A percentile compares a stretch with the other conserved stretches of the same genome.
Conservation (phyloP, 2,888 invertebrate species). For the Tachina fera region DNA sequence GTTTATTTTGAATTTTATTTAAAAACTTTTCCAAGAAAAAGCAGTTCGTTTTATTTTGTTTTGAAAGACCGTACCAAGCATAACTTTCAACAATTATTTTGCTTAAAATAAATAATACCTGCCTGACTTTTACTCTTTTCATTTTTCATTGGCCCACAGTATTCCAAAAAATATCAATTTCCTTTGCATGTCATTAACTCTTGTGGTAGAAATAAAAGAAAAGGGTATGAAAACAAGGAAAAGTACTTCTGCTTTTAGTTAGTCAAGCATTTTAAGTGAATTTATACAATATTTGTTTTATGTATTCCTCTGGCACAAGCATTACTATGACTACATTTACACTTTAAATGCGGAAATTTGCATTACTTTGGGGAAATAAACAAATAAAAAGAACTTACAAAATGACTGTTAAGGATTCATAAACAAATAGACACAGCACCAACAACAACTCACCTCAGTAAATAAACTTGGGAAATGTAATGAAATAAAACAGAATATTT, state of each 20-base stretch:
- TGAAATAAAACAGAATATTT: slow-evolving; percentile 43
- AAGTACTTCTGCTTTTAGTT: slow-evolving; percentile 24
- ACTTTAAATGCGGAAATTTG: slow-evolving; percentile 80
- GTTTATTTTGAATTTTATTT: too few relatives aligned
- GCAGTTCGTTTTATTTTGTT: too few relatives aligned
- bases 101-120: too few relatives aligned
- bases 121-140: not conserved
- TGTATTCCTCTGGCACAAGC: slow-evolving; percentile 30
- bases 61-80: too few relatives aligned
- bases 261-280: slow-evolving; percentile 46
- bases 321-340: slow-evolving; percentile 74
- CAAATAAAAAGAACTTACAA: slow-evolving; percentile 38
- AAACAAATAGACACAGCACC: slow-evolving; percentile 40
- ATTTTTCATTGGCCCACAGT: not conserved
- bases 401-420: slow-evolving; percentile 28
- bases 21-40: too few relatives aligned
- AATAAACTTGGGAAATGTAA: slow-evolving; percentile 38
- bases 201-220: slow-evolving; percentile 1
- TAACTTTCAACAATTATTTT: too few relatives aligned
- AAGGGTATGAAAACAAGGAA: slow-evolving; percentile 10
- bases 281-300: slow-evolving; percentile 57
- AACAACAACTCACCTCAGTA: slow-evolving; percentile 34
- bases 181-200: not conserved
- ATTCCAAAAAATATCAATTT: not conserved
- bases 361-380: slow-evolving; percentile 78